Conservation (phyloP, 2,888 invertebrate genomes). For the Psylliodes chrysocephalus region DNA sequence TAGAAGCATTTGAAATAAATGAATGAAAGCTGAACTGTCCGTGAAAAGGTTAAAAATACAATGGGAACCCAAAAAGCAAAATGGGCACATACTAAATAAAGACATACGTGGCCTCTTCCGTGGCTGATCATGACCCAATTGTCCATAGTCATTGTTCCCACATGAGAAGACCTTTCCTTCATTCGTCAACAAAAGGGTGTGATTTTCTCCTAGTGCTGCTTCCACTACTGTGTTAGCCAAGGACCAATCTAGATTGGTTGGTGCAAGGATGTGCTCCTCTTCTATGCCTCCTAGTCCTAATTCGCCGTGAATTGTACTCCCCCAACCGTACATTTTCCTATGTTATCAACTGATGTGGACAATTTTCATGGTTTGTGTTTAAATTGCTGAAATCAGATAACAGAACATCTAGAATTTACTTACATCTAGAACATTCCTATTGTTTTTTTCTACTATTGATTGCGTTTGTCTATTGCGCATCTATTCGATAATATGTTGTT, state of each 20-base stretch:
- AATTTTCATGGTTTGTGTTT: conserved; percentile 30
- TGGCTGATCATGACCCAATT: conserved; percentile 81
- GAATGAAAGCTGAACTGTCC: too few species aligned
- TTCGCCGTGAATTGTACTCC: conserved; percentile 80
- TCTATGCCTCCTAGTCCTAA: conserved; percentile 82
- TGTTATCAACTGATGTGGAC: conserved; percentile 18
- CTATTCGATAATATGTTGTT: background rate
- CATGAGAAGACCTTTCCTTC: conserved; percentile 88
- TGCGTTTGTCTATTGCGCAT: background rate
- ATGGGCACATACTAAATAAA: conserved; percentile 68
- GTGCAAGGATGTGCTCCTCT: conserved; percentile 74
- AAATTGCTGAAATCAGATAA: conserved; percentile 29
- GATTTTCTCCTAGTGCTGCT: conserved; percentile 82
- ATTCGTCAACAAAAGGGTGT: conserved; percentile 80
- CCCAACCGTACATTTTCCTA: conserved; percentile 76
- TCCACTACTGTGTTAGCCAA: conserved; percentile 67
- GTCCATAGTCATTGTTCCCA: conserved; percentile 93
- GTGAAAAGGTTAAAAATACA: background rate
- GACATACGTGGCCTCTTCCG: conserved; percentile 77
- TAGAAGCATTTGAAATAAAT: too few species aligned
- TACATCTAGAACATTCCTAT: conserved; percentile 25
- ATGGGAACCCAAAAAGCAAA: conserved; percentile 43
- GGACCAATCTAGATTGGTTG: conserved; percentile 72
- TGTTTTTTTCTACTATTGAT: background rate
- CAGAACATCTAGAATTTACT: background rate